phyloP scores from a whole-genome alignment of 2,888 invertebrate species.

The Leucophora obtusa region DNA sequence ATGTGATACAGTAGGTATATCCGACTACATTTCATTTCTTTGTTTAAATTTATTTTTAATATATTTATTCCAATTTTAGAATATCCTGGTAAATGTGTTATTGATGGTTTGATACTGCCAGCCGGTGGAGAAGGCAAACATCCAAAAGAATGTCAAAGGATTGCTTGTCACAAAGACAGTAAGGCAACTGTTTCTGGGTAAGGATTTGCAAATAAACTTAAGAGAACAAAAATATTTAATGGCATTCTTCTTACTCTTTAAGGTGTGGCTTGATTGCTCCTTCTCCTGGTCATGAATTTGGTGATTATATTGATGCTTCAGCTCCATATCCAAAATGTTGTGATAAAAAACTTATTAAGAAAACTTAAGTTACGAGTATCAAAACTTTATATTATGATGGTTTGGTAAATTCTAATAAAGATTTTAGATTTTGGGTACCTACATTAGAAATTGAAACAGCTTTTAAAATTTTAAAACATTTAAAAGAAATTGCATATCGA shows the following conservation, averaged over 20 bases:
- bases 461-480: too few species aligned
- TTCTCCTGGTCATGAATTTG: neutral
- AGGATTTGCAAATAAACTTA: neutral
- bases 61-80: neutral
- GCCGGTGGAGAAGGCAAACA: neutral
- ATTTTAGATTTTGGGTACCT: too few species aligned
- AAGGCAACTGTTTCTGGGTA: neutral
- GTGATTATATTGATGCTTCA: neutral
- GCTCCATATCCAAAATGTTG: constrained; percentile 24
- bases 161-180: constrained; percentile 4
- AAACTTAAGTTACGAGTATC: neutral
- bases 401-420: too few species aligned
- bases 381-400: too few species aligned
- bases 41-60: neutral
- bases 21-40: too few species aligned
- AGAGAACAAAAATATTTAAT: neutral
- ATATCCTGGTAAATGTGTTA: constrained; percentile 32
- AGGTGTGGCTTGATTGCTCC: constrained; percentile 8
- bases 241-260: neutral
- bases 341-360: constrained; percentile 16
- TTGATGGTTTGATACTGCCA: neutral
- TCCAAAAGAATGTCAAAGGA: neutral
- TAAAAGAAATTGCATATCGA: too few species aligned
- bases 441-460: too few species aligned
- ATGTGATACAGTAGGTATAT: too few species aligned